Conservation (phyloP, 2,797 vertebrate genomes). For the Pangasius djambal region DNA sequence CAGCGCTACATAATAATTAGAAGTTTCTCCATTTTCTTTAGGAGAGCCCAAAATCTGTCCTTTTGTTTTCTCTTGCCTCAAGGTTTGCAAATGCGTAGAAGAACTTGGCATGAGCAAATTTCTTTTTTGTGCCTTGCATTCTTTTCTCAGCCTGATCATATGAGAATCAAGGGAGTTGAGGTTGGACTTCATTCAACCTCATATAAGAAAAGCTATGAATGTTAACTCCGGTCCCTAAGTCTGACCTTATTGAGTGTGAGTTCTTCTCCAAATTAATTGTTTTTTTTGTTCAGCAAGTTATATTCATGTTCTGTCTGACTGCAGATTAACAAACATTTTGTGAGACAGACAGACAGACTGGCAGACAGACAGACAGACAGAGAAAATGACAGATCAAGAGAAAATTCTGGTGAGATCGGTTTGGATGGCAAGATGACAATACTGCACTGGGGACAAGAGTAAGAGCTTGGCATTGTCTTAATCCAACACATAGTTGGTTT, state of each 20-base stretch:
- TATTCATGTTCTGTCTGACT: not conserved
- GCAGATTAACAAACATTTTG: not conserved
- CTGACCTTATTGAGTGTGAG: not conserved
- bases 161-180: not conserved
- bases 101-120: not conserved
- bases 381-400: not conserved
- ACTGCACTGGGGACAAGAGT: not conserved
- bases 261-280: not conserved
- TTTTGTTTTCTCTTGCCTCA: not conserved
- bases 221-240: not conserved
- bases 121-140: not conserved
- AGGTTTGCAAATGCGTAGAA: not conserved
- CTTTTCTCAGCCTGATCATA: not conserved
- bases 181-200: not conserved
- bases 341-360: not conserved
- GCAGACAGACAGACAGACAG: not conserved
- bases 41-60: not conserved
- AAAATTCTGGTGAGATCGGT: not conserved
- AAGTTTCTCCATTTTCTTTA: not conserved
- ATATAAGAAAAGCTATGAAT: too few species aligned
- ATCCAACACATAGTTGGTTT: constrained; percentile 33
- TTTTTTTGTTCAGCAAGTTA: not conserved
- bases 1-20: not conserved
- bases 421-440: not conserved
- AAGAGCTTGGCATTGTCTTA: not conserved